Evolutionary conservation across 2,797 vertebrate genomes (phyloP).

Genomic region (Knipowitschia caucasica): DNA sequence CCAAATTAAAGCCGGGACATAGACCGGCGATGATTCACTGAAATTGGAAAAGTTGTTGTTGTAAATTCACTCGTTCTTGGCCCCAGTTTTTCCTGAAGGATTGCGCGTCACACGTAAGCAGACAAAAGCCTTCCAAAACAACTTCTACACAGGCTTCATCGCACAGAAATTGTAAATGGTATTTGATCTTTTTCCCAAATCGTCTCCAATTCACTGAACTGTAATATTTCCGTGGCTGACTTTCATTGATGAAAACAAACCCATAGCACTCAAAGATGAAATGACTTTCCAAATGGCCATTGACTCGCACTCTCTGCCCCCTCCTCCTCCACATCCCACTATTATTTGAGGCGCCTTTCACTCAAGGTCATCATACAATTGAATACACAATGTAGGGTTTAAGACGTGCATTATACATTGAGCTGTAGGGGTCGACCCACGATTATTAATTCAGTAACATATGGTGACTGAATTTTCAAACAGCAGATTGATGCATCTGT

Average conservation of each 20-base stretch:
- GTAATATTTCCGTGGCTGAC: constrained; percentile 38
- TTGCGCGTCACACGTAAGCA: background rate
- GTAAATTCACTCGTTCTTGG: constrained; percentile 21
- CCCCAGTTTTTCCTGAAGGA: constrained; percentile 5
- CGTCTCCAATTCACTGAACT: constrained; percentile 44
- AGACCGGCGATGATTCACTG: constrained; percentile 45
- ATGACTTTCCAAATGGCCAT: constrained; percentile 69
- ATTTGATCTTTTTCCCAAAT: constrained; percentile 20
- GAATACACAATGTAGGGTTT: no score
- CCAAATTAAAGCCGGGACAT: constrained; percentile 33
- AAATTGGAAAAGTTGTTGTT: constrained; percentile 31
- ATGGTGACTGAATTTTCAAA: no score
- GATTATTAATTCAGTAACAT: no score
- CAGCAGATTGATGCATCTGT: no score
- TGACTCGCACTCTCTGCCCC: constrained; percentile 51
- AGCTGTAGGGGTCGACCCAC: no score
- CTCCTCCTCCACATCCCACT: background rate
- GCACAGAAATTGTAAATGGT: constrained; percentile 16
- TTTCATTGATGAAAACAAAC: constrained; percentile 75
- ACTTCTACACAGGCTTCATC: constrained; percentile 1
- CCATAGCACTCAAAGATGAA: constrained; percentile 69
- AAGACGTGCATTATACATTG: no score
- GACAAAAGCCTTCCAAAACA: constrained; percentile 16
- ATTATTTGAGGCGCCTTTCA: no score
- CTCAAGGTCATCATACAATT: no score